Base-by-base conservation (phyloP, 1,140 invertebrate genomes). In the Halictus rubicundus region DNA sequence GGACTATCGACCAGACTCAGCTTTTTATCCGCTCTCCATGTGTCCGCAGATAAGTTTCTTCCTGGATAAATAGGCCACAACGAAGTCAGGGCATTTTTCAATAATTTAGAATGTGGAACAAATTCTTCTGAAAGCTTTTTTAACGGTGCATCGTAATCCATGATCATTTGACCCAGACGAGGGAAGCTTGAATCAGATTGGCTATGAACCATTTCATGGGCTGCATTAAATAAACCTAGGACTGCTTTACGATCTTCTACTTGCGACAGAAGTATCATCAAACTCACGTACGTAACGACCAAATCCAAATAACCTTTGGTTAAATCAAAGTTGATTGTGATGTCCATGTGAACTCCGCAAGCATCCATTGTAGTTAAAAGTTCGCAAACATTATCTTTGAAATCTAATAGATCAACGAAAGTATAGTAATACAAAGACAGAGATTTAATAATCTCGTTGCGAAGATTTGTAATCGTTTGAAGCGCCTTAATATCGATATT, bases 221-320 rank as follows among this genome's bases (percentile, higher is more conserved):
- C 99, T 63, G 98, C 98, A 94, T 99, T 99, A 89, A 99, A 99
- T 4, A 99, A 94, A 1, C 98, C 98, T 25, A 99, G 92, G 10
- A 99, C 98, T 12, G 98, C 97, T 94, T 99, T 99, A 60, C 99
- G 94, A 93, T 99, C 99, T 92, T 99, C 99, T 0, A 99, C 98
- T 89, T 98, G 94, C 0, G 98, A 99, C 9, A 99, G 92, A 7
- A 99, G 93, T 64, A 99, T 97, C 98, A 99, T 99, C 10, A 99
- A 93, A 9, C 97, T 97, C 0, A 99, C 96, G 92, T 99, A 99
- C 5, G 97, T 99, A 0, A 96, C 95, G 19, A 99, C 97, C 42
- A 99, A 94, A 92, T 99, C 99, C 71, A 99, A 92, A 92, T 99
- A 99, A 77, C 96, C 96, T 92, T 98, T 98, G 0, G 98, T 99